Evolutionary conservation across 2,797 vertebrate genomes (phyloP), one percentile per base, ranked within the genome.

Genomic region (Pangasius larnaudii): DNA sequence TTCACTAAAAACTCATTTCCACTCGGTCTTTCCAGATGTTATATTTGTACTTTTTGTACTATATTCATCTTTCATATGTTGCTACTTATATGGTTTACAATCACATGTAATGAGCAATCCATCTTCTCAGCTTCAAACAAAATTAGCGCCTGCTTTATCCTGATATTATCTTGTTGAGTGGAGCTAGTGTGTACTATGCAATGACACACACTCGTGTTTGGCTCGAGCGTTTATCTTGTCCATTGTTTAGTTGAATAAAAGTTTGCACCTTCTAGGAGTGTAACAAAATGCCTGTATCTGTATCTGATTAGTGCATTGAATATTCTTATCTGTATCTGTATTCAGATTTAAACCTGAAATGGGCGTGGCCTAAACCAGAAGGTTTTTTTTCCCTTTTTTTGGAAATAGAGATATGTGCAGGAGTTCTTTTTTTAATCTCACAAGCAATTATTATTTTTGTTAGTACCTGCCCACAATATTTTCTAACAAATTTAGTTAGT

Each of bases 21-120:
- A 53, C 39, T 33, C 24, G 7, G 36, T 74, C 59, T 46, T 49
- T 30, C 59, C 58, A 81, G 79, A 51, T 84, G 42, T 69, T 65
- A 19, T 49, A 83, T 67, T 67, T 53, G 18, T 69, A 16, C 16
- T 51, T 14, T 53, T 1, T n/a, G 14, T 8, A 30, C 11, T 53
- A 46, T 46, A 46, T 46, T 46, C 30, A 69, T 84, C 46, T 24
- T 84, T 53, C 30, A 84, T 53, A 53, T 69, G 63, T 30, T 36
- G 82, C 19, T 3, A 24, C 11, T 84, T 84, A 84, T 24, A 53
- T 14, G 46, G 46, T 53, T 84, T 69, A 84, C 82, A 84, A 69
- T 84, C 33, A 16, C 30, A 36, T 53, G 19, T 56, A 84, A 84
- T 84, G 19, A 53, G 18, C 30, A 53, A 46, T 69, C 42, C 46